A percentile compares a stretch with the other conserved stretches of the same genome.
Conservation (phyloP, 1,140 invertebrate genomes). For the Mya arenaria region DNA sequence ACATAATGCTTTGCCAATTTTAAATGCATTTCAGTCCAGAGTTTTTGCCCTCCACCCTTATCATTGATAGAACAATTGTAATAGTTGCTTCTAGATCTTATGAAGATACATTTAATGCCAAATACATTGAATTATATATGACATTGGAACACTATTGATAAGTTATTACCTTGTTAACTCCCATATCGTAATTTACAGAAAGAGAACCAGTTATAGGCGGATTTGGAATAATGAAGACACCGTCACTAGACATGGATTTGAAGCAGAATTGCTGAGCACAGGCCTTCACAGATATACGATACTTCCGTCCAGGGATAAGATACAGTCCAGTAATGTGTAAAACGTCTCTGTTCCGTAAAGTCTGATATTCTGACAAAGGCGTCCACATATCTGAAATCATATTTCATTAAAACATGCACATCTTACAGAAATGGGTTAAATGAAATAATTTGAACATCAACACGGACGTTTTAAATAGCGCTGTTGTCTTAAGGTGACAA, state of each 20-base stretch:
- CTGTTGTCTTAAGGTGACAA: no score
- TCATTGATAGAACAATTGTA: no score
- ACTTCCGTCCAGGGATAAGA: constrained; percentile 31
- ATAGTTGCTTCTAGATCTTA: no score
- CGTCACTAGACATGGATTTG: constrained; percentile 50
- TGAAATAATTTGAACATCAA: no score
- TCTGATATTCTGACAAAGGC: constrained; percentile 20
- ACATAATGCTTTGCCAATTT: no score
- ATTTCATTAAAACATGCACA: no score
- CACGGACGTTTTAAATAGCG: no score
- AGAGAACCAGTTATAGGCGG: constrained; percentile 40
- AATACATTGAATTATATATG: not conserved
- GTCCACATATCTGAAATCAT: constrained; percentile 43
- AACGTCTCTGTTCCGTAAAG: not conserved
- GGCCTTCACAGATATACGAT: constrained; percentile 40
- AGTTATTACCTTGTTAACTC: not conserved
- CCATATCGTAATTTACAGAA: not conserved
- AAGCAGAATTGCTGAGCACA: constrained; percentile 51
- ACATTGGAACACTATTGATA: not conserved
- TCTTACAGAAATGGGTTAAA: no score
- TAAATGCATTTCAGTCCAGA: no score
- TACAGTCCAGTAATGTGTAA: not conserved
- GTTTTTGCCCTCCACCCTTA: no score
- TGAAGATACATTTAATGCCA: no score
- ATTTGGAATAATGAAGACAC: constrained; percentile 40